Evolutionary conservation across 2,888 invertebrate genomes (phyloP), one percentile per base, ranked within the genome.

Genomic region (Drosophila meridiana): DNA sequence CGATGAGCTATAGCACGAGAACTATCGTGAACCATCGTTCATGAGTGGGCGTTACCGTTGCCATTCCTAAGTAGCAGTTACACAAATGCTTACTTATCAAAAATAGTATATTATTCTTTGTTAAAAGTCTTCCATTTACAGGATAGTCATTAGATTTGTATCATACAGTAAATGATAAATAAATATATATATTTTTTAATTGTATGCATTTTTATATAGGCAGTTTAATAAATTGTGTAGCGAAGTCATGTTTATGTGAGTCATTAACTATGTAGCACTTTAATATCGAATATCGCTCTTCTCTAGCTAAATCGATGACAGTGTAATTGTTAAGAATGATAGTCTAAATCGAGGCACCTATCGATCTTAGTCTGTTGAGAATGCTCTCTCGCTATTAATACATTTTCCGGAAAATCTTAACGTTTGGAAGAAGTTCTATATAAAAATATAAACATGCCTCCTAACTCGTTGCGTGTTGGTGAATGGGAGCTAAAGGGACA

Each of bases 401-500:
- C 45, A 36, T 20, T 62, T 8, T 32, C 28, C 40, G 59, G 45
- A 58, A 28, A 11, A 34, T 34, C 14, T 34, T 40, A 2, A 0
- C 8, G 26, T 50, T 48, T 13, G 30, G 11, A 26, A 38, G 14
- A 36, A 38, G 7, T 11, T 6, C 8, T 20, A 61, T n/a, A 32
- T 30, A 45, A 66, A 26, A 53, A 28, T n/a, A 20, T 14, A 38
- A 40, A 5, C 14, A 78, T 77, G 77, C 42, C 55, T 50, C 5
- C 26, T 26, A 42, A 36, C 0, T 28, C 4, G 28, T 28, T 57
- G 42, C 8, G 20, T 13, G 36, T 67, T 8, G 85, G 84, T 0
- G 72, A 87, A 8, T 93, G 93, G 92, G 63, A 94, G 94, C 66
- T 94, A 93, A 94, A 95, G 61, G 94, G 94, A 83, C 93, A 94